These are phyloP conservation scores for Meloidogyne floridensis DNA, from an alignment of 1,140 invertebrate genomes.

Conservation along the genomic window DNA sequence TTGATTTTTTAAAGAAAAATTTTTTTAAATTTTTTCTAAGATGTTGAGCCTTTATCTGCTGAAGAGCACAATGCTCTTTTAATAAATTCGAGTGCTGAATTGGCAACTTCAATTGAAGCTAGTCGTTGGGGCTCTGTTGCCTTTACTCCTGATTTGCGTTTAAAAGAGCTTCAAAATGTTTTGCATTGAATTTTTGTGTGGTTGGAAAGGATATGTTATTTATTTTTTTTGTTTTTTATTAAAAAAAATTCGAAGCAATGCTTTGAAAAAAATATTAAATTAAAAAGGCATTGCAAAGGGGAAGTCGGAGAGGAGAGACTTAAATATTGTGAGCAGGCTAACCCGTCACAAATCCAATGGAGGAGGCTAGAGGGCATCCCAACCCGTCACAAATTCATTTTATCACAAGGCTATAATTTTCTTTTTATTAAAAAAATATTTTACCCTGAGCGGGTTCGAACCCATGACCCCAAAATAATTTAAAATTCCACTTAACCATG, in stretches of 20 bases:
- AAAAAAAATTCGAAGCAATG: no score
- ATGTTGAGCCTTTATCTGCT: conserved; percentile 35
- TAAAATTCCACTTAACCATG: no score
- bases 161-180: conserved; percentile 16
- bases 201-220: background rate
- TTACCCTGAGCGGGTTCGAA: no score
- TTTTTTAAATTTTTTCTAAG: conserved; percentile 24
- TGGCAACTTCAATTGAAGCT: conserved; percentile 37
- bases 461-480: no score
- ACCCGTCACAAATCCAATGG: no score
- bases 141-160: conserved; percentile 13
- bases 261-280: no score
- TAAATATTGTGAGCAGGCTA: no score
- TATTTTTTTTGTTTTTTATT: conserved; percentile 16
- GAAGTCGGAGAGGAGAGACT: no score
- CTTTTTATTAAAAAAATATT: no score
- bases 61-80: conserved; percentile 50
- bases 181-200: background rate
- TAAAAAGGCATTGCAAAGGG: background rate
- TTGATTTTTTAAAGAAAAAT: background rate
- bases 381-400: no score
- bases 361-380: no score
- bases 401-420: no score
- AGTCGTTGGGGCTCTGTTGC: conserved; percentile 33
- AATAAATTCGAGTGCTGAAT: conserved; percentile 33